Base-by-base conservation (phyloP, 1,140 invertebrate species). In the Camponotus vicinus region DNA sequence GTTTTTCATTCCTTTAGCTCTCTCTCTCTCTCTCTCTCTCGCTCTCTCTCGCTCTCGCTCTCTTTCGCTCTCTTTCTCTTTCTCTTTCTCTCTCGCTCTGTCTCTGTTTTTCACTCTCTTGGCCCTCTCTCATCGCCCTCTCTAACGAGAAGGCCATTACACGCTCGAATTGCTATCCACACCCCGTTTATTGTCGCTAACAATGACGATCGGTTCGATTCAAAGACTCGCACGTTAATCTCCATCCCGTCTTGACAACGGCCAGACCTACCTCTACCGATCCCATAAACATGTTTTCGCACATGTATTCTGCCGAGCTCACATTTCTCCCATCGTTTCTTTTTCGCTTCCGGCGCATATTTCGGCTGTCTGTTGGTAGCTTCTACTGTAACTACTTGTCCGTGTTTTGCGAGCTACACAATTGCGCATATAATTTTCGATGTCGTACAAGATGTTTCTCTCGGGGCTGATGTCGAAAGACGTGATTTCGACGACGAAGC, bases 91-190 rank as follows among this genome's bases (percentile, higher is more conserved):
- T 21, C 21, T 21, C 21, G 0, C 21, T 21, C 21, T 21, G 0
- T 21, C 21, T 21, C 21, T n/a, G n/a, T n/a, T n/a, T n/a, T n/a
- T n/a, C n/a, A n/a, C n/a, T n/a, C n/a, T n/a, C n/a, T n/a, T n/a
- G 27, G 27, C 27, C 27, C 27, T 27, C 27, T 70, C 34, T 18
- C 9, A 18, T 49, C 11, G 13, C 13, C 13, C 45, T 49, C 42
- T 52, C 49, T 57, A 86, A 91, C 89, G 91, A 86, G 91, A 91
- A 86, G 59, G 69, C 82, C 80, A 88, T 92, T 91, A 87, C 85
- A 91, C 61, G 78, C 63, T 52, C 84, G 70, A 88, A 90, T 89
- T 52, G 49, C 18, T 89, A 89, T 80, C 66, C 84, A 13, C 88
- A 86, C 85, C 70, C 55, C 27, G 11, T 61, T 84, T 78, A 84